Evolutionary conservation across 64 coral and sea anemone genomes (phyloP).

Genomic region (Dendrophyllia cribrosa): DNA sequence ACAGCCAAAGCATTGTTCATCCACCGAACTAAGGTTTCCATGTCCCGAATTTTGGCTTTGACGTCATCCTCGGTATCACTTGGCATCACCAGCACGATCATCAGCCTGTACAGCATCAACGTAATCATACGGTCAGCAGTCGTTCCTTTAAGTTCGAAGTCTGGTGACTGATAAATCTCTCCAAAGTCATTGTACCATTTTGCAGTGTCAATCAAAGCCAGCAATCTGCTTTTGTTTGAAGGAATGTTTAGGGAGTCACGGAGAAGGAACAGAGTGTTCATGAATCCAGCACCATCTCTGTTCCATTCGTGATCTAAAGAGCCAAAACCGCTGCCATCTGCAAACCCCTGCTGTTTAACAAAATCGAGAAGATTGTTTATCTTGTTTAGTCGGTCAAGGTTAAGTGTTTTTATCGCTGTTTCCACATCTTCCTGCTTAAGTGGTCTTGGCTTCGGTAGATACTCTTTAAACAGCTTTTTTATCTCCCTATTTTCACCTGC

Average conservation of each 20-base stretch:
- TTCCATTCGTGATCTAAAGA: slow-evolving; percentile 77
- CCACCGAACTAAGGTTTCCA: slow-evolving; percentile 62
- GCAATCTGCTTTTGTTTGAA: slow-evolving; percentile 7
- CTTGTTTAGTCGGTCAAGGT: slow-evolving; percentile 40
- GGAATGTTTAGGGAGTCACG: slow-evolving; percentile 9
- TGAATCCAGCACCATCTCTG: slow-evolving; percentile 59
- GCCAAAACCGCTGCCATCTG: slow-evolving; percentile 69
- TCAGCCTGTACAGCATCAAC: slow-evolving; percentile 35
- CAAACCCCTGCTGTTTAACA: slow-evolving; percentile 64
- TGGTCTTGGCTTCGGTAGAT: neutral
- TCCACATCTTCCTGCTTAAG: neutral
- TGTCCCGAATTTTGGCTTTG: slow-evolving; percentile 67
- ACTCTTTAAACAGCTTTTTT: neutral
- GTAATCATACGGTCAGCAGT: slow-evolving; percentile 86
- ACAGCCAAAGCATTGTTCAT: slow-evolving; percentile 54
- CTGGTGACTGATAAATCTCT: slow-evolving; percentile 73
- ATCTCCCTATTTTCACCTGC: neutral
- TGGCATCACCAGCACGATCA: slow-evolving; percentile 64
- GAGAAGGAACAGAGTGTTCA: slow-evolving; percentile 72
- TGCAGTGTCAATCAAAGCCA: slow-evolving; percentile 42
- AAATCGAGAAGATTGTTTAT: slow-evolving; percentile 68
- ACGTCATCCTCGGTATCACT: slow-evolving; percentile 12
- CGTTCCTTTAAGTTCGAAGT: slow-evolving; percentile 70
- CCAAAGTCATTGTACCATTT: slow-evolving; percentile 89
- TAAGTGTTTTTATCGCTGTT: slow-evolving; percentile 34